Evolutionary conservation across 2,888 invertebrate species (phyloP), one percentile per base, ranked within the genome.

Genomic region (Catocala fraxini): DNA sequence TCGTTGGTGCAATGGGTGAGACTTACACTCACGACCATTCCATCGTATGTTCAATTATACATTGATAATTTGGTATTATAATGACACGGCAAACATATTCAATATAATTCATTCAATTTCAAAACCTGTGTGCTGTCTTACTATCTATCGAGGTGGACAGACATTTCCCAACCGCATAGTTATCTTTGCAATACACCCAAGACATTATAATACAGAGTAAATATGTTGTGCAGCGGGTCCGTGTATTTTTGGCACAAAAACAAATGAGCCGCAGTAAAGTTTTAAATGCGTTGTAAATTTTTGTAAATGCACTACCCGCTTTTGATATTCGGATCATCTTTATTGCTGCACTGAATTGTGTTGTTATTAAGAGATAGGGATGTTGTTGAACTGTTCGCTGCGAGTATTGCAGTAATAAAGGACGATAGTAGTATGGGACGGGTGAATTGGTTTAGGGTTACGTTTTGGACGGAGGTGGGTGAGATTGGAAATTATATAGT

Each of bases 241-340:
- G 80, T 64, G 73, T 82, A 83, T 80, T 79, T 85, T 88, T 89
- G 89, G 89, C 89, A 86, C 84, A 81, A 84, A 83, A 85, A 84
- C 88, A 88, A 87, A 87, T 86, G 84, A 84, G 73, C 65, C 70
- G 73, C 73, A 72, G 74, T 81, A 76, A 81, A 84, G 82, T 79
- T 85, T 86, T 81, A 84, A 82, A 83, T 58, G 65, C 59, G 54
- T 62, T 68, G 69, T 76, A 80, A 76, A 80, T 74, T 68, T 74
- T 78, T 70, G 65, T 65, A 76, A 70, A 60, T 68, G 67, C 61
- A 61, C 71, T 54, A 54, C 58, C 51, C 52, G 2, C 58, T 45
- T 68, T 59, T 73, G 69, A 70, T 77, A 70, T 61, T 66, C 51
- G 47, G 10, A 75, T 77, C 66, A 77, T 70, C 68, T 77, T 76